These are phyloP conservation scores for Drosophila truncata DNA, from an alignment of 1,140 invertebrate genomes.

Conservation along the genomic window DNA sequence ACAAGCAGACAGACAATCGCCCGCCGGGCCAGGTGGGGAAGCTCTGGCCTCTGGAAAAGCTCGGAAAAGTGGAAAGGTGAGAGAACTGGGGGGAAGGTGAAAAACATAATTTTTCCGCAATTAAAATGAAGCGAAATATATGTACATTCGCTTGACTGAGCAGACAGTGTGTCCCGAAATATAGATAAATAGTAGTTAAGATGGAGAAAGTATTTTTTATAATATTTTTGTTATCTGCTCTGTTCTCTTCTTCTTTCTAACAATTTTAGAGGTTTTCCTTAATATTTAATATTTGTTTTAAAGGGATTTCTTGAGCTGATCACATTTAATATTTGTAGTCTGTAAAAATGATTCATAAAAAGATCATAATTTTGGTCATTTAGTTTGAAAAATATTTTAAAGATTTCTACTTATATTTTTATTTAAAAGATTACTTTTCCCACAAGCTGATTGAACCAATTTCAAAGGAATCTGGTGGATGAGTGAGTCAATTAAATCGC, in stretches of 20 bases:
- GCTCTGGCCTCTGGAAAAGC: slow-evolving; percentile 2
- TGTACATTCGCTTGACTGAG: slow-evolving; percentile 13
- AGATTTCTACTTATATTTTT: too few relatives aligned
- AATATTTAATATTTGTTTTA: background rate
- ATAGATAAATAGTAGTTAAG: background rate
- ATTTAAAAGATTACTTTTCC: background rate
- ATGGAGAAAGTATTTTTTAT: background rate
- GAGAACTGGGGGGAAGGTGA: slow-evolving; percentile 27
- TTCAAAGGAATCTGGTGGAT: slow-evolving; percentile 13
- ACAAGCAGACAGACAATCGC: slow-evolving; percentile 30
- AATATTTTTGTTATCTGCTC: background rate
- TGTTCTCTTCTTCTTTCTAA: background rate
- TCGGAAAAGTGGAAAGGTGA: background rate
- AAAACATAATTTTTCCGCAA: slow-evolving; percentile 71
- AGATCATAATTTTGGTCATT: background rate
- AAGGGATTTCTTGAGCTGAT: too few relatives aligned
- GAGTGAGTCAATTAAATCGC: slow-evolving; percentile 69
- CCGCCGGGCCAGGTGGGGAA: slow-evolving; percentile 33
- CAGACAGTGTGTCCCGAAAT: slow-evolving; percentile 19
- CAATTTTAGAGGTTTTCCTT: too few relatives aligned
- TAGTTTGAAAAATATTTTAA: background rate
- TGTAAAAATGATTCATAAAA: background rate
- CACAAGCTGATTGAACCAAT: slow-evolving; percentile 19
- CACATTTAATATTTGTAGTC: background rate
- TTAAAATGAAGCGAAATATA: slow-evolving; percentile 69